A percentile compares a stretch with the other conserved stretches of the same genome.
These are phyloP conservation scores for Carlito syrichta DNA, from an alignment of 2,113 vertebrate species.

Conservation along the genomic window DNA sequence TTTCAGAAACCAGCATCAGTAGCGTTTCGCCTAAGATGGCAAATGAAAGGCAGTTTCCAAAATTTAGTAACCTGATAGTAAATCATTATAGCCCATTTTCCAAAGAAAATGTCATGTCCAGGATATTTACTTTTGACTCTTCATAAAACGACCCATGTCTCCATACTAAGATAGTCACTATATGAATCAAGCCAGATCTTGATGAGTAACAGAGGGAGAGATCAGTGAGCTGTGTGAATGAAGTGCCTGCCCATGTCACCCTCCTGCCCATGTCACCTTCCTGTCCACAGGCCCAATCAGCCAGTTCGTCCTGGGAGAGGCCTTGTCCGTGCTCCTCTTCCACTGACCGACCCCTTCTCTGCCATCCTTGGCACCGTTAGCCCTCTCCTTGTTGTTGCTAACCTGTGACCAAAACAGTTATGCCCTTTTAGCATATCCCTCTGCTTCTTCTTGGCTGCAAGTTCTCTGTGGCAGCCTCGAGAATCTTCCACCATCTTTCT, in stretches of 20 bases:
- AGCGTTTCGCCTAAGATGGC: background rate
- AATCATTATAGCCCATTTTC: background rate
- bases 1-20: background rate
- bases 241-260: accelerated
- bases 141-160: background rate
- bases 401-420: constrained; percentile 56
- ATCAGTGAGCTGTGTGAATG: background rate
- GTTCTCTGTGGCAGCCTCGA: constrained; percentile 35
- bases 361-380: background rate
- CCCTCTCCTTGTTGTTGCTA: constrained; percentile 30
- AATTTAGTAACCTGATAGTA: background rate
- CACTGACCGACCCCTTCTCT: background rate
- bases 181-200: background rate
- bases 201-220: background rate
- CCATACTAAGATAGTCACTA: accelerated
- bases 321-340: background rate
- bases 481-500: constrained; percentile 74
- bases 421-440: constrained; percentile 29
- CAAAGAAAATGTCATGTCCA: constrained; percentile 30
- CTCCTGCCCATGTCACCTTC: no score
- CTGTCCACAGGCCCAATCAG: background rate
- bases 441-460: background rate
- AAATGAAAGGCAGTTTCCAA: background rate
- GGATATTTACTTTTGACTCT: background rate
- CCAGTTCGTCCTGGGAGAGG: background rate